Percentiles rank a stretch among this genome's conserved stretches.
Conservation (phyloP, 2,113 vertebrate genomes). For the Columba janthina region DNA sequence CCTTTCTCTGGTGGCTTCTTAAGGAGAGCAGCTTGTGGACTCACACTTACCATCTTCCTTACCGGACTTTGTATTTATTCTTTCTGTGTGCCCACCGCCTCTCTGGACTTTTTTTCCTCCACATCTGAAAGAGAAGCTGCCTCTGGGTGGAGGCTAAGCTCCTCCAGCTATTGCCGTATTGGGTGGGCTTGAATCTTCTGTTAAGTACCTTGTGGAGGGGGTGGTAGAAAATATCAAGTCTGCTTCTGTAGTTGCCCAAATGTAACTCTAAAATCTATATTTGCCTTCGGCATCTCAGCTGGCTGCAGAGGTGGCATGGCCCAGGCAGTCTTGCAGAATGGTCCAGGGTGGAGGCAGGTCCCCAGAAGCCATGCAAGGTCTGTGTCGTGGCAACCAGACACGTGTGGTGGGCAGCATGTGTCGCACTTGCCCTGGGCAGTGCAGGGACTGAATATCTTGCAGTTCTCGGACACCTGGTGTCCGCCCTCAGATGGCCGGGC, state of each 20-base stretch:
- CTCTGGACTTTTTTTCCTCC: not conserved
- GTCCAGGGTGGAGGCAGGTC: rapidly evolving
- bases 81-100: rapidly evolving
- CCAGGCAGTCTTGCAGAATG: not conserved
- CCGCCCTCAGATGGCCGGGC: rapidly evolving
- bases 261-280: not conserved
- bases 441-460: not conserved
- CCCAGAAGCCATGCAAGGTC: rapidly evolving
- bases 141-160: not conserved
- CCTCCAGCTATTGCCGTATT: not conserved
- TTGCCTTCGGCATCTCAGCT: rapidly evolving
- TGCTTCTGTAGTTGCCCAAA: not conserved
- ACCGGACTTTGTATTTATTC: not conserved
- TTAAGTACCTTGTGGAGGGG: too few relatives aligned
- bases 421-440: rapidly evolving
- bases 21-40: not conserved
- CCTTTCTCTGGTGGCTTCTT: not conserved
- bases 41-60: not conserved
- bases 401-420: rapidly evolving
- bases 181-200: not conserved
- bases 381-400: rapidly evolving
- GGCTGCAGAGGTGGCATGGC: not conserved
- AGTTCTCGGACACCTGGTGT: not conserved
- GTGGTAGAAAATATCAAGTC: not conserved
- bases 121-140: not conserved